Percentiles rank a stretch among this genome's conserved stretches.
Conservation (phyloP, 2,797 vertebrate species). For the Acomys russatus region DNA sequence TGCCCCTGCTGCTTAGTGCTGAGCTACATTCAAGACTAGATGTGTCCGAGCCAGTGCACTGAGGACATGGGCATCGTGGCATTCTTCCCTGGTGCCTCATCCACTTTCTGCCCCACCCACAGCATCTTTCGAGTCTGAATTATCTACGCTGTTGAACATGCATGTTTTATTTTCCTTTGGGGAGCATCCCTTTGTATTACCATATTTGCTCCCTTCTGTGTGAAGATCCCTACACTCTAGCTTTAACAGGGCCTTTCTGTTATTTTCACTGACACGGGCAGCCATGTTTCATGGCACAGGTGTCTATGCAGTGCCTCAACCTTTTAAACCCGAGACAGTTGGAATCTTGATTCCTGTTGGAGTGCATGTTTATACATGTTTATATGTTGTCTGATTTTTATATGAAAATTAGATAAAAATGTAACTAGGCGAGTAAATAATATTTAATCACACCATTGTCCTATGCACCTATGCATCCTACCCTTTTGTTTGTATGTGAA, state of each 20-base stretch:
- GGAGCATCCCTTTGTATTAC: background rate
- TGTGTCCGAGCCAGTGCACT: background rate
- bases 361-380: background rate
- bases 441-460: slow-evolving; percentile 27
- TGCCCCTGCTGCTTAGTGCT: background rate
- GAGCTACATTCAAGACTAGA: background rate
- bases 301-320: background rate
- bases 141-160: background rate
- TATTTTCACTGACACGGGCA: background rate
- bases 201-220: background rate
- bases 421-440: background rate
- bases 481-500: background rate
- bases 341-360: background rate
- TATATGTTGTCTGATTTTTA: slow-evolving; percentile 30
- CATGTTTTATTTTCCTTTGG: background rate
- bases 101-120: background rate
- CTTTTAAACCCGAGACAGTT: slow-evolving; percentile 17
- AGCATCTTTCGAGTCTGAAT: background rate
- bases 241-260: background rate
- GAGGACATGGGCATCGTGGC: background rate
- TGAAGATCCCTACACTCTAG: background rate
- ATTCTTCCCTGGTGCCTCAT: background rate
- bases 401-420: background rate
- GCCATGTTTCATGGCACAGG: background rate
- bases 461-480: background rate